These are phyloP conservation scores for Notolepis coatsorum DNA, from an alignment of 2,797 vertebrate genomes.

Conservation along the genomic window DNA sequence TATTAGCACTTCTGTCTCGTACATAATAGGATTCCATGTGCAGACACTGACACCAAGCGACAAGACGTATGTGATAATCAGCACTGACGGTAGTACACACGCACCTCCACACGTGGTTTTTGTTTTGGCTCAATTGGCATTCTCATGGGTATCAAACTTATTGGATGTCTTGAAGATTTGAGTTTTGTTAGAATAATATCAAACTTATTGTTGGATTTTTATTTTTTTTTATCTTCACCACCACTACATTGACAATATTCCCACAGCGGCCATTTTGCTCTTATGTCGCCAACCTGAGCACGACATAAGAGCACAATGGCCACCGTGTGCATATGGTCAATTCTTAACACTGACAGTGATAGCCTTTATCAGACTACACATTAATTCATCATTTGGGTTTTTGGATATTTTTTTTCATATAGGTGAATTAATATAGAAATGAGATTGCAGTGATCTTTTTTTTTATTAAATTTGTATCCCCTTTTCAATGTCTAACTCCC, in stretches of 20 bases:
- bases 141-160: constrained; percentile 11
- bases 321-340: too few relatives aligned
- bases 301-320: too few relatives aligned
- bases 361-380: constrained; percentile 18
- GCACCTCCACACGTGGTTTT: constrained; percentile 19
- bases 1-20: constrained; percentile 31
- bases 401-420: constrained; percentile 23
- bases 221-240: constrained; percentile 13
- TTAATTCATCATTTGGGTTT: constrained; percentile 22
- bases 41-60: constrained; percentile 22
- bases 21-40: constrained; percentile 36
- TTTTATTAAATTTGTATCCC: constrained; percentile 1
- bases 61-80: constrained; percentile 28
- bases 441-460: constrained; percentile 53
- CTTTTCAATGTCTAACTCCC: constrained; percentile 21
- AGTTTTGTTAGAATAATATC: background rate
- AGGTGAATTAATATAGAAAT: constrained; percentile 30
- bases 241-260: too few relatives aligned
- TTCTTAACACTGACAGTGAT: background rate
- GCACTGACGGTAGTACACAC: constrained; percentile 27
- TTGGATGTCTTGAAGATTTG: constrained; percentile 11
- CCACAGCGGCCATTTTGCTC: too few relatives aligned
- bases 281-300: too few relatives aligned
- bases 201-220: background rate
- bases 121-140: constrained; percentile 23